These are phyloP conservation scores for Hystrix cristata DNA, from an alignment of 2,113 vertebrate genomes.

Conservation along the genomic window DNA sequence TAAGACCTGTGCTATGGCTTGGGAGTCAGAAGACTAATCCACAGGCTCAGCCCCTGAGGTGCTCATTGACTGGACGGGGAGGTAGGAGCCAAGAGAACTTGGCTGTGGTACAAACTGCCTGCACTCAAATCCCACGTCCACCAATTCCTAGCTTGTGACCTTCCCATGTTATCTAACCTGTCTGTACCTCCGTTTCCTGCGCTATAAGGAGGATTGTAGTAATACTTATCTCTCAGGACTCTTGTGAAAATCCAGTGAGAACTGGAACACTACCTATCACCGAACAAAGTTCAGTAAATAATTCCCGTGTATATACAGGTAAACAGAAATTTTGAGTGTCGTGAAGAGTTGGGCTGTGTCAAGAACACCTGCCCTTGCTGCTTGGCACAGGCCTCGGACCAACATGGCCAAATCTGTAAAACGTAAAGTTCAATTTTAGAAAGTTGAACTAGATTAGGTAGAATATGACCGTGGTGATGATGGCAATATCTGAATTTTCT, in stretches of 20 bases:
- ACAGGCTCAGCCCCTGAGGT: neutral
- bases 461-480: neutral
- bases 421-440: neutral
- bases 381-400: neutral
- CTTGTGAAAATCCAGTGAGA: neutral
- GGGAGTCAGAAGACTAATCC: neutral
- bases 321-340: neutral
- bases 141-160: neutral
- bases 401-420: neutral
- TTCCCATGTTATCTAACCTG: neutral
- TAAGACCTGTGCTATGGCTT: neutral
- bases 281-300: neutral
- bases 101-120: neutral
- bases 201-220: conserved; percentile 7
- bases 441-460: neutral
- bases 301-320: neutral
- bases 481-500: neutral
- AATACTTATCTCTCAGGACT: conserved; percentile 12
- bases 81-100: neutral
- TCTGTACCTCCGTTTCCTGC: conserved; percentile 21
- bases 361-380: neutral
- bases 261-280: neutral
- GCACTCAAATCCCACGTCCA: neutral
- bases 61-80: neutral
- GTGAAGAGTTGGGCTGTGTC: neutral